Conservation (phyloP, 2,888 invertebrate genomes). For the Megaustenia siamemsis region DNA sequence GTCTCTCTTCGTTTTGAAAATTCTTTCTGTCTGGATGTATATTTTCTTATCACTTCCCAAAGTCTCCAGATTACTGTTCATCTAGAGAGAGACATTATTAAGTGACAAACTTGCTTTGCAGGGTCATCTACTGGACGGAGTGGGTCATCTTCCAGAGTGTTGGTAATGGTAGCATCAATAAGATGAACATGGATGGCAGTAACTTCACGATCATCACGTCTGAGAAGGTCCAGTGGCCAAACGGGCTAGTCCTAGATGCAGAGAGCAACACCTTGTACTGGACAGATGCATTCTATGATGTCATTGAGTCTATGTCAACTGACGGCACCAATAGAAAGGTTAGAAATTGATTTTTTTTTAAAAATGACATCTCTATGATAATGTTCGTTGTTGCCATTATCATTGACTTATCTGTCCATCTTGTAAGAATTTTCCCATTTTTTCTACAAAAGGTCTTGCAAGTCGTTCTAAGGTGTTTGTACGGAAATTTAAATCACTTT, state of each 20-base stretch:
- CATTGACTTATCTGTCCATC: too few species aligned
- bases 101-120: slow-evolving; percentile 40
- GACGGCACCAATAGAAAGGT: slow-evolving; percentile 52
- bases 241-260: slow-evolving; percentile 85
- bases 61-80: too few species aligned
- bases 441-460: too few species aligned
- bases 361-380: too few species aligned
- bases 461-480: too few species aligned
- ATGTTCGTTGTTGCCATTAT: too few species aligned
- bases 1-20: too few species aligned
- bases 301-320: slow-evolving; percentile 61
- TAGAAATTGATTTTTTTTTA: too few species aligned
- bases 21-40: neutral
- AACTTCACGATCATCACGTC: slow-evolving; percentile 85
- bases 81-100: too few species aligned
- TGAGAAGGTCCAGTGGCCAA: slow-evolving; percentile 86
- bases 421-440: too few species aligned
- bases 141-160: slow-evolving; percentile 86
- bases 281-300: slow-evolving; percentile 67
- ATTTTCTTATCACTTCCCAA: too few species aligned
- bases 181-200: slow-evolving; percentile 96
- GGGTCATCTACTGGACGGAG: slow-evolving; percentile 94
- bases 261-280: slow-evolving; percentile 61
- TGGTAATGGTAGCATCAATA: slow-evolving; percentile 90
- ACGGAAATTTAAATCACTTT: too few species aligned